A percentile compares a stretch with the other conserved stretches of the same genome.
phyloP scores from a whole-genome alignment of 2,888 invertebrate genomes.

The Athripsodes cinereus region DNA sequence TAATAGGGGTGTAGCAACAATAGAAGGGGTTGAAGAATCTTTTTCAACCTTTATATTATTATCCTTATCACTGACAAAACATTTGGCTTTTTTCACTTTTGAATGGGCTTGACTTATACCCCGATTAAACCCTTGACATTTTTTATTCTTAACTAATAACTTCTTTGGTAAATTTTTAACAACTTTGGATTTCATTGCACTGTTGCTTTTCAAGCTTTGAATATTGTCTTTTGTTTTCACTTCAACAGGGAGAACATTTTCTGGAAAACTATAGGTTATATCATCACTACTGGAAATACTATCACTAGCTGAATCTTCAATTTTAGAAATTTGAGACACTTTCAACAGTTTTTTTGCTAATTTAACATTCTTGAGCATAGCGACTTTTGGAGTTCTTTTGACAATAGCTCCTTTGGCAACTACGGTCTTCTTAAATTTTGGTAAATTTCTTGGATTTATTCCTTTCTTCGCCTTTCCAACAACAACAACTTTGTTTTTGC shows the following conservation, averaged over 20 bases:
- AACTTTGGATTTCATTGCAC: conserved; percentile 22
- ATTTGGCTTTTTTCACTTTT: background rate
- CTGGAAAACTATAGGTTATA: conserved; percentile 22
- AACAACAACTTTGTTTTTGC: background rate
- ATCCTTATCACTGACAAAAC: background rate
- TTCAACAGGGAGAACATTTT: conserved; percentile 7
- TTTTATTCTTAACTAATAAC: conserved; percentile 20
- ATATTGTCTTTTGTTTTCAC: background rate
- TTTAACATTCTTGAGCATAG: conserved; percentile 11
- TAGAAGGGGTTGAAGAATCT: background rate
- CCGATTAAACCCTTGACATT: background rate
- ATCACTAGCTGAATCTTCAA: conserved; percentile 26
- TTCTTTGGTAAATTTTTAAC: conserved; percentile 26
- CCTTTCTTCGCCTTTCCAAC: conserved; percentile 13
- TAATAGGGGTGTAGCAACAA: background rate
- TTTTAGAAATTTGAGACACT: conserved; percentile 5
- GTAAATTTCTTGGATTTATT: conserved; percentile 4
- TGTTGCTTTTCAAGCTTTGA: conserved; percentile 8
- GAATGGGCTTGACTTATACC: conserved; percentile 1
- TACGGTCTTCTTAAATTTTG: conserved; percentile 5
- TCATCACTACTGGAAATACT: conserved; percentile 12
- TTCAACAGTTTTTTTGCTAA: conserved; percentile 15
- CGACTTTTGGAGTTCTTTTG: conserved; percentile 9
- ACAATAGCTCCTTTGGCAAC: conserved; percentile 5
- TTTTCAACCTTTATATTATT: background rate